Conservation (phyloP, 2,113 vertebrate species). For the Pseudopodoces humilis region DNA sequence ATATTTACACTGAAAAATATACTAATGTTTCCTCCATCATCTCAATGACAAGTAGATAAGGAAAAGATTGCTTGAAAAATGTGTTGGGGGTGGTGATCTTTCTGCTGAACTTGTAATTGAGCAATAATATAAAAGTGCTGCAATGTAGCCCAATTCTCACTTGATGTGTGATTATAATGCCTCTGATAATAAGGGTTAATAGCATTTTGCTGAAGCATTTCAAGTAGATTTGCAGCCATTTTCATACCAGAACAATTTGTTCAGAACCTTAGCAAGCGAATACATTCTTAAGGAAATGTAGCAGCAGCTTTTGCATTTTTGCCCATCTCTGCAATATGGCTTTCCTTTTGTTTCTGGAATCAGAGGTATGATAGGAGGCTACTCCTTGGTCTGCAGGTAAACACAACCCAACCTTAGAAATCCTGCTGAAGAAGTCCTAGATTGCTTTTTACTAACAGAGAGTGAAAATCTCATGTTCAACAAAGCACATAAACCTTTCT, state of each 20-base stretch:
- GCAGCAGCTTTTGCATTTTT: neutral
- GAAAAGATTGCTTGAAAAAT: neutral
- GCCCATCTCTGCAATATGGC: neutral
- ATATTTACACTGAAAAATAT: neutral
- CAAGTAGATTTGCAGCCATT: neutral
- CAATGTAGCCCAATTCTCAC: neutral
- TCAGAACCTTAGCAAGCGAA: neutral
- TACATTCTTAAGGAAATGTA: neutral
- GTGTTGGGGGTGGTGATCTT: neutral
- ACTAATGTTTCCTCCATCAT: neutral
- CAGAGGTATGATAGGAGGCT: neutral
- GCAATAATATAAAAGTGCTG: neutral
- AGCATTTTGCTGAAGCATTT: neutral
- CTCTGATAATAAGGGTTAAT: neutral
- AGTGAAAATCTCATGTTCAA: neutral
- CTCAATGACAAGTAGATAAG: neutral
- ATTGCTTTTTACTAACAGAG: neutral
- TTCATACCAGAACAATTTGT: neutral
- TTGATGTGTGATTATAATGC: neutral
- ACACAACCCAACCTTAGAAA: neutral
- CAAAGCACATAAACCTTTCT: neutral
- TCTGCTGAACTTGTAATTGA: neutral
- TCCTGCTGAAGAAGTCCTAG: neutral
- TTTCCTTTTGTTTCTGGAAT: neutral
- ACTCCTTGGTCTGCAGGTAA: neutral